Evolutionary conservation across 2,113 vertebrate species (phyloP), one percentile per base, ranked within the genome.

Genomic region (Tor tambroides): DNA sequence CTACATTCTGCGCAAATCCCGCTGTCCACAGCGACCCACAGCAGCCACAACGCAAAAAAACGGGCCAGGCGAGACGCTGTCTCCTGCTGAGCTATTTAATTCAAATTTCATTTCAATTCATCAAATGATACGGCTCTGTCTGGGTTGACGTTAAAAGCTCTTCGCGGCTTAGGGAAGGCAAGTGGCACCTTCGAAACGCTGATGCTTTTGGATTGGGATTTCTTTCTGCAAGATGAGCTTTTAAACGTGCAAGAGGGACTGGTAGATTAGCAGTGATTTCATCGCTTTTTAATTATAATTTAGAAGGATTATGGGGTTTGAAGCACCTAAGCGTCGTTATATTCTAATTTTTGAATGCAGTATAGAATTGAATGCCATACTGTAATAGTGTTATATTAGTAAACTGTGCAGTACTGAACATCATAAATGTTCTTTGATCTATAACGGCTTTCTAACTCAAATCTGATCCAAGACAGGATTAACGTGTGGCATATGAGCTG

Each of bases 1-100:
- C 97, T 98, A 98, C 96, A 98, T 97, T 96, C 94, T 92, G 90
- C 23, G 93, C 95, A 97, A 98, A 97, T 96, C 96, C 97, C 93
- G 95, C 92, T 84, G 83, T 94, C 94, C 93, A 95, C 95, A 93
- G 90, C 76, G 91, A 91, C 86, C 93, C 92, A 92, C 78, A 43
- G 90, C 89, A 92, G 93, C 90, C 91, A 92, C 28, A 78, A 8
- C 0, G 21, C 43, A 82, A 86, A 32, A 49, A 79, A 71, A 74
- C 51, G 28, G 30, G 63, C 49, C 49, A 43, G 75, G 28, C 59
- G 83, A 38, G 69, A 43, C 71, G 46, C 9, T 35, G 78, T 41
- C 72, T 69, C 6, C 23, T 43, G 35, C 67, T 26, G 7, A 32
- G 21, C 38, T 43, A 61, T 67, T 85, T 35, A 79, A 56, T 79